phyloP scores from a whole-genome alignment of 92 coral and sea anemone genomes.

The Phenganax marumi region DNA sequence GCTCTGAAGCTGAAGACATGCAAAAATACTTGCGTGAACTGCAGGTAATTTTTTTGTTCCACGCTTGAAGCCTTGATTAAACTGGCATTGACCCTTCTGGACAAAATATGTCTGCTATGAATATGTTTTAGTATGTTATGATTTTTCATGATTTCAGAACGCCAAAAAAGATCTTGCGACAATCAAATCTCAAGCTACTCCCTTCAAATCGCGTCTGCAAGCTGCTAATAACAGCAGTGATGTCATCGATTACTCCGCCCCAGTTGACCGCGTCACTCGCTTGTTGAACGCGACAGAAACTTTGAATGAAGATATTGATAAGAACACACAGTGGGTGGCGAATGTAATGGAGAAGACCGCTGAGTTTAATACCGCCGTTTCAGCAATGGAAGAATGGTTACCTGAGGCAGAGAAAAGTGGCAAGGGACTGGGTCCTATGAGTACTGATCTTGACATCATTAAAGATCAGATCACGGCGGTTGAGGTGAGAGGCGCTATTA shows the following conservation, averaged over 20 bases:
- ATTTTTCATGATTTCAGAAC: slow-evolving; percentile 46
- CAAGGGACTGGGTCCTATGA: slow-evolving; percentile 72
- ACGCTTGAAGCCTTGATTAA: background rate
- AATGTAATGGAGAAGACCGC: slow-evolving; percentile 66
- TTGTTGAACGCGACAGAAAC: slow-evolving; percentile 62
- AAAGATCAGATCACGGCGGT: slow-evolving; percentile 71
- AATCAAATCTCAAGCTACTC: slow-evolving; percentile 63
- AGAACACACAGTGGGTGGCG: slow-evolving; percentile 59
- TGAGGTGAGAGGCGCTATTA: slow-evolving; percentile 52
- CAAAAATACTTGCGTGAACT: slow-evolving; percentile 61
- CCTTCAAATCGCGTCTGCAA: slow-evolving; percentile 65
- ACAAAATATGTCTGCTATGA: background rate
- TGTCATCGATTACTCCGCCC: slow-evolving; percentile 66
- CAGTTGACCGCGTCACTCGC: slow-evolving; percentile 74
- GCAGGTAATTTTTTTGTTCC: slow-evolving; percentile 52
- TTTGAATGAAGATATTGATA: slow-evolving; percentile 64
- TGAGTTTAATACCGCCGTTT: slow-evolving; percentile 66
- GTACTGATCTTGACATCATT: slow-evolving; percentile 72
- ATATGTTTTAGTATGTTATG: background rate
- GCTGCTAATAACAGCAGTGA: slow-evolving; percentile 59
- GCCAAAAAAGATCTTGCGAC: slow-evolving; percentile 61
- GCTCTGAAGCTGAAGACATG: slow-evolving; percentile 69
- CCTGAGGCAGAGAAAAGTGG: slow-evolving; percentile 60
- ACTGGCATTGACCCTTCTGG: background rate
- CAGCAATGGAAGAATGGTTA: slow-evolving; percentile 66